Evolutionary conservation across 2,113 vertebrate genomes (phyloP), one percentile per base, ranked within the genome.

Genomic region (Theropithecus gelada): DNA sequence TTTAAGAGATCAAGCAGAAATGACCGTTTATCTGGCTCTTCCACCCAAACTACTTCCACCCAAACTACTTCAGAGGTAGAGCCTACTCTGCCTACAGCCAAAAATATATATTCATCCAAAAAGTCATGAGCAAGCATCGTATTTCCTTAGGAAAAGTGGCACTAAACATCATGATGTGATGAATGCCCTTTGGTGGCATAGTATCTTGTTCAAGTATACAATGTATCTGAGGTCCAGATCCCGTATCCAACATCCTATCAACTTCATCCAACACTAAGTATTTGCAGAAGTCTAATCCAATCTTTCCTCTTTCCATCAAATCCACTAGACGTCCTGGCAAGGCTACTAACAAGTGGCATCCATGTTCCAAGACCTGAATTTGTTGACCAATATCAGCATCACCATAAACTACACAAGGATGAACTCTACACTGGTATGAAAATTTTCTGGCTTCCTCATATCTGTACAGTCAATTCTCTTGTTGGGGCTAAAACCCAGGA

Each of bases 31-130:
- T 99, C 99, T n/a, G 55, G 90, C 6, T 99, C 99, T 96, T 99
- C 99, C 27, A 99, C 99, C 99, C 99, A 99, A 48, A 99, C 99
- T 75, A 99, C 99, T 98, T 99, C 99, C 27, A 99, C 99, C 99
- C 99, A 99, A 48, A 99, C 99, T 75, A 99, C 99, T 98, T 99
- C 99, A 96, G 99, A 99, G 30, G 99, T 99, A 98, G 99, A 99
- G 66, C 99, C 99, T 90, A 99, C 99, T 97, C 99, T 99, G 16
- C 99, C 99, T 83, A 99, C 99, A 35, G 99, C 99, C 98, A 99
- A 30, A 64, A 32, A 64, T 27, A 64, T 32, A 64, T 12, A 32
- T 64, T 64, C 61, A 27, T 64, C 30, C 61, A 64, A 64, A 64
- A 64, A 64, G 97, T 99, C 99, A 93, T 99, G 99, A 92, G 99